Evolutionary conservation across 1,140 invertebrate species (phyloP), one percentile per base, ranked within the genome.

Genomic region (Zaprionus inermis): DNA sequence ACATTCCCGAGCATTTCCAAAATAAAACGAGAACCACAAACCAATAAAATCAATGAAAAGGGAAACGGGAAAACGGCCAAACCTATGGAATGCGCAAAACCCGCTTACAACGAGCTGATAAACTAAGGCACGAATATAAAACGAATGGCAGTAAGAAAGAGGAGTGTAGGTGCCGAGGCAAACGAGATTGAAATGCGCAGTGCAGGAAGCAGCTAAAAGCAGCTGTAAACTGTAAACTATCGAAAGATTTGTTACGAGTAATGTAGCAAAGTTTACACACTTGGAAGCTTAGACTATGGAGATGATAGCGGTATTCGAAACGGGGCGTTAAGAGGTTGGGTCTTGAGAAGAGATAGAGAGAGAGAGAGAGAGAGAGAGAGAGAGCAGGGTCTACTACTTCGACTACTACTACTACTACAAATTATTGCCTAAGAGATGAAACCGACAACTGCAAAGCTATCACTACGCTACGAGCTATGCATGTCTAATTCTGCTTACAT

Each of bases 361-460:
- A n/a, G n/a, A n/a, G n/a, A n/a, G 34, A 12, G 4, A 11, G 0
- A 36, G 36, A 12, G 36, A 5, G 5, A 5, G 14, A n/a, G 36
- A 6, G 30, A n/a, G 5, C 14, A 18, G 32, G 34, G 51, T 41
- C 34, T 9, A 44, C 44, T 22, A 20, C n/a, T n/a, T n/a, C n/a
- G n/a, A n/a, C n/a, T n/a, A n/a, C 32, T 7, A 55, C 41, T 46
- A 20, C 34, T 9, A 56, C 44, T 49, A 49, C 18, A 54, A 66
- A 66, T 66, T 58, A 58, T 66, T 54, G 54, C 63, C 58, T 41
- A 58, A 44, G 28, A 66, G 46, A 58, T 70, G 60, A 65, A 65
- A 52, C 60, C 18, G 61, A 56, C 61, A 65, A 71, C 64, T 67
- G 71, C 30, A 55, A 46, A 72, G 71, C 71, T 73, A 73, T 73